Evolutionary conservation across 2,113 vertebrate genomes (phyloP), one percentile per base, ranked within the genome.

Genomic region (Rhynchomys soricoides): DNA sequence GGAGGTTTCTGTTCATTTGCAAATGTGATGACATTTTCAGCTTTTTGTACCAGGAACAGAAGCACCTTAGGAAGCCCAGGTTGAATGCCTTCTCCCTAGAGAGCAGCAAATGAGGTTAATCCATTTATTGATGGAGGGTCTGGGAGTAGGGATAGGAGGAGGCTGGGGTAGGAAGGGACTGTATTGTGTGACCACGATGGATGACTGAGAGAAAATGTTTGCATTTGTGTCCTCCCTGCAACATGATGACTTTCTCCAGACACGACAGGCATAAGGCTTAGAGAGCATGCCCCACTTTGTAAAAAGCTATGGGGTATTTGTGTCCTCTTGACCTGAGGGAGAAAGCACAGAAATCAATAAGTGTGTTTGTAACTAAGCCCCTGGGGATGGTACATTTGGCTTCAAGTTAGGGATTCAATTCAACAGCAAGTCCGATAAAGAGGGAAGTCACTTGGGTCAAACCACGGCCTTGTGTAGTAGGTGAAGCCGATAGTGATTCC

Each of bases 1-100:
- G 96, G 96, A 97, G 66, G 88, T 94, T 98, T 98, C 91, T 96
- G 96, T 98, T 98, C 96, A 93, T 98, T 98, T 98, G 97, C 97
- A 98, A 98, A 98, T 96, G 96, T 0, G 26, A 96, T 98, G 98
- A 98, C 98, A 98, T 98, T 99, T 98, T 87, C 96, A 97, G 97
- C 97, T 98, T 98, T 97, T 97, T 98, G 97, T 98, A 92, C 96
- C 94, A 93, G 24, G 62, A 96, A 82, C 0, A 26, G 97, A 98
- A 98, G 95, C 94, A 68, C 98, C 96, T 98, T 91, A 95, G 98
- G 98, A 98, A 97, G 93, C 97, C 66, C 57, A 86, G 83, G 96
- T 95, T 97, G 96, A 98, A 97, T 93, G 86, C 97, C 94, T 97
- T 97, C 97, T 98, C 98, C 98, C 98, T 98, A 97, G 98, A 98